Conservation (phyloP, 2,888 invertebrate species). For the Diaphora mendica region DNA sequence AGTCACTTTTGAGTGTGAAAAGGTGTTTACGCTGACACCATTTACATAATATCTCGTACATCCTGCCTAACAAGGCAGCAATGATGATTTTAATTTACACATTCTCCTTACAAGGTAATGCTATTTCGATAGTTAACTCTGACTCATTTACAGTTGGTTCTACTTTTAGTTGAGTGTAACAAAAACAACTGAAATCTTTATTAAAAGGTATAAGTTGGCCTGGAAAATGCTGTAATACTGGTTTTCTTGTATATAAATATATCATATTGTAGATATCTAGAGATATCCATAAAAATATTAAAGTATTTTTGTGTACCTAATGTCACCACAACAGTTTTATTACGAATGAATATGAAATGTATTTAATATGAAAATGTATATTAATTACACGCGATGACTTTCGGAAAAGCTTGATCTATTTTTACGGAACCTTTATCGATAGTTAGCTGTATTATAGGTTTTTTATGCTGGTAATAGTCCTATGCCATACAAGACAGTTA, state of each 20-base stretch:
- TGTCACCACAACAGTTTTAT: no score
- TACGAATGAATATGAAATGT: no score
- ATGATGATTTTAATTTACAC: slow-evolving; percentile 12
- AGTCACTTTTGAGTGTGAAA: not conserved
- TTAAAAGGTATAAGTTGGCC: not conserved
- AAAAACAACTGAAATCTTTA: not conserved
- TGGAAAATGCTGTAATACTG: not conserved
- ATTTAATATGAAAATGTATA: no score
- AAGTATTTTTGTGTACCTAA: no score
- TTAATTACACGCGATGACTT: not conserved
- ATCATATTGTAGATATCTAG: no score
- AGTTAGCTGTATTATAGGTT: no score
- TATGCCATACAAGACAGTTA: no score
- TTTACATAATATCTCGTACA: not conserved
- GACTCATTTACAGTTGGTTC: not conserved
- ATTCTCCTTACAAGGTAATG: slow-evolving; percentile 7
- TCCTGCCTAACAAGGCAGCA: slow-evolving; percentile 11
- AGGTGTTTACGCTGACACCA: not conserved
- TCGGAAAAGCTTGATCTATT: not conserved
- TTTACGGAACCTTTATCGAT: not conserved
- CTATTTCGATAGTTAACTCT: not conserved
- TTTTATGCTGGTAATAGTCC: no score
- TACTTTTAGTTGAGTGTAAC: not conserved
- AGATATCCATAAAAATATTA: no score
- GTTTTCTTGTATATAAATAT: no score